Percentiles rank a stretch among this genome's conserved stretches.
Conservation (phyloP, 2,113 vertebrate genomes). For the Nothoprocta pentlandii region DNA sequence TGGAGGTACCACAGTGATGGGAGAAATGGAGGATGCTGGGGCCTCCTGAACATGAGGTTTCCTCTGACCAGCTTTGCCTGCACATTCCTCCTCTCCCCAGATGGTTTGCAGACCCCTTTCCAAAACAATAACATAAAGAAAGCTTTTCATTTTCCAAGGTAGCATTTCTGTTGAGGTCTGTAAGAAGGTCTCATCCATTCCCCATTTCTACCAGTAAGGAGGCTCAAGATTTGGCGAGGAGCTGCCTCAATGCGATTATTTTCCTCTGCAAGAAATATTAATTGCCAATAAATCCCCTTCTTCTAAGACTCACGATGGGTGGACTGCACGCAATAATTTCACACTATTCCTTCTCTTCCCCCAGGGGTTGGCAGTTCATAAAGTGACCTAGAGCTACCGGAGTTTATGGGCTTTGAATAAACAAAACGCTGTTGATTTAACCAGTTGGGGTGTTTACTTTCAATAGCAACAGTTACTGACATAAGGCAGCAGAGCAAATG, state of each 20-base stretch:
- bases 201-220: neutral
- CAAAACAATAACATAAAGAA: neutral
- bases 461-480: slow-evolving; percentile 68
- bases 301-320: slow-evolving; percentile 60
- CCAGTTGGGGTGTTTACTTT: slow-evolving; percentile 72
- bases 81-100: neutral
- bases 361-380: slow-evolving; percentile 69
- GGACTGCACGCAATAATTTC: slow-evolving; percentile 52
- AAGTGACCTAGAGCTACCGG: slow-evolving; percentile 71
- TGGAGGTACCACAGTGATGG: accelerated
- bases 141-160: neutral
- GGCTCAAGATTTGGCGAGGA: neutral
- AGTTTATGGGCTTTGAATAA: slow-evolving; percentile 76
- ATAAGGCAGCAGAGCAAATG: slow-evolving; percentile 38
- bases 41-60: neutral
- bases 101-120: neutral
- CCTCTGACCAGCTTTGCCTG: neutral
- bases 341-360: slow-evolving; percentile 65
- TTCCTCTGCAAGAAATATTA: slow-evolving; percentile 61
- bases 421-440: slow-evolving; percentile 70
- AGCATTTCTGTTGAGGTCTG: neutral
- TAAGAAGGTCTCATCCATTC: neutral
- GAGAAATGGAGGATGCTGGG: neutral
- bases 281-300: slow-evolving; percentile 66
- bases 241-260: slow-evolving; percentile 39